Percentiles rank a stretch among this genome's conserved stretches.
Evolutionary conservation across 2,113 vertebrate species (phyloP).

Genomic region (Xiphophorus maculatus): DNA sequence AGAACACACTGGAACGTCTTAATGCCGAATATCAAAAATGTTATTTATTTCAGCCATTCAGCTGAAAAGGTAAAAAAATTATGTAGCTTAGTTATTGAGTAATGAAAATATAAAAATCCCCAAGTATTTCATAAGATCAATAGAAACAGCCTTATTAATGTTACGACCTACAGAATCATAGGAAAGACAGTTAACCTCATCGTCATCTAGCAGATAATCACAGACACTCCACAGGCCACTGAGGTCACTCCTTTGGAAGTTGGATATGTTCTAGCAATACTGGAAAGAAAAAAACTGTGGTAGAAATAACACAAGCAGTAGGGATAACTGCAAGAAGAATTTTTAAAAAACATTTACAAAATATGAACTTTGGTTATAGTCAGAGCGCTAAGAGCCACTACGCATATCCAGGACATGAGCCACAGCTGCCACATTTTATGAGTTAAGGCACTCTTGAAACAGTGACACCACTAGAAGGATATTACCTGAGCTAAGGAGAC

Average conservation of each 20-base stretch:
- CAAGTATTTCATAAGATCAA: too few species aligned
- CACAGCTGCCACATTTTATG: not conserved
- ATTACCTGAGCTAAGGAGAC: not conserved
- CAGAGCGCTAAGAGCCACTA: not conserved
- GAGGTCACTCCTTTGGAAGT: too few species aligned
- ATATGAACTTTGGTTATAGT: not conserved
- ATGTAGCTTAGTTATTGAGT: not conserved
- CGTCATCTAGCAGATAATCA: too few species aligned
- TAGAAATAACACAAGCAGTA: too few species aligned
- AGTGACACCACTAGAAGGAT: not conserved
- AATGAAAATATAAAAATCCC: not conserved
- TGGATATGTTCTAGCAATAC: too few species aligned
- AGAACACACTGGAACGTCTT: not conserved
- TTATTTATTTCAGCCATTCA: not conserved
- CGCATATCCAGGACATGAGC: not conserved
- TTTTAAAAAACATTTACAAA: not conserved
- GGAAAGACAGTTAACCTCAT: too few species aligned
- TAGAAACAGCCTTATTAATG: too few species aligned
- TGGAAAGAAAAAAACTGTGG: too few species aligned
- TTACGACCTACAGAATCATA: too few species aligned
- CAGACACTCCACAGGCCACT: too few species aligned
- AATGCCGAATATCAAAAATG: too few species aligned
- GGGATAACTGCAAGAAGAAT: not conserved
- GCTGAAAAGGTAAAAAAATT: not conserved
- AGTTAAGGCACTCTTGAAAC: not conserved